phyloP scores from a whole-genome alignment of 2,113 vertebrate species.

The Rhabdomys dilectus region DNA sequence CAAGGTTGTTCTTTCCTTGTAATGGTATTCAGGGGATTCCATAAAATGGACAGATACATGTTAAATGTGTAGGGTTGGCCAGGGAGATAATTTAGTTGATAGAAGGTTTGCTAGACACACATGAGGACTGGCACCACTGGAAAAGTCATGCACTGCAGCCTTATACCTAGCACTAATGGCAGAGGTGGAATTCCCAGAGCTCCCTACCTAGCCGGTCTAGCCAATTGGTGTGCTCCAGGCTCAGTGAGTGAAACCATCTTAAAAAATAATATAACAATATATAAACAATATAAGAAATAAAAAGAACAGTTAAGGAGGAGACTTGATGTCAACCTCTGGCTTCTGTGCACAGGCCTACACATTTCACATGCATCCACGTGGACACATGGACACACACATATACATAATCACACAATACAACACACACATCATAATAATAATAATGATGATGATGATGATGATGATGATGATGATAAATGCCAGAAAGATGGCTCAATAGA shows the following conservation, averaged over 20 bases:
- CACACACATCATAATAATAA: neutral
- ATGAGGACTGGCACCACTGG: neutral
- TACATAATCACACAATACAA: neutral
- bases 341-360: neutral
- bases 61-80: neutral
- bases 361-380: neutral
- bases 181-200: neutral
- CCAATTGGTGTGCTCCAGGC: neutral
- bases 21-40: neutral
- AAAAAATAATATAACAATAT: neutral
- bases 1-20: neutral
- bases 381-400: neutral
- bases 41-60: neutral
- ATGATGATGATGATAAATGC: neutral
- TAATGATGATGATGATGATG: neutral
- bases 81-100: too few species aligned
- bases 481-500: neutral
- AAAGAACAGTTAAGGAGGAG: neutral
- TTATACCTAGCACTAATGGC: neutral
- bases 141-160: neutral
- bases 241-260: neutral
- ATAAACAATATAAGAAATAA: too few species aligned
- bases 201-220: neutral
- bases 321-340: neutral
- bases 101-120: neutral